Base-by-base conservation (phyloP, 2,797 vertebrate species). In the Acestrorhynchus altus region DNA sequence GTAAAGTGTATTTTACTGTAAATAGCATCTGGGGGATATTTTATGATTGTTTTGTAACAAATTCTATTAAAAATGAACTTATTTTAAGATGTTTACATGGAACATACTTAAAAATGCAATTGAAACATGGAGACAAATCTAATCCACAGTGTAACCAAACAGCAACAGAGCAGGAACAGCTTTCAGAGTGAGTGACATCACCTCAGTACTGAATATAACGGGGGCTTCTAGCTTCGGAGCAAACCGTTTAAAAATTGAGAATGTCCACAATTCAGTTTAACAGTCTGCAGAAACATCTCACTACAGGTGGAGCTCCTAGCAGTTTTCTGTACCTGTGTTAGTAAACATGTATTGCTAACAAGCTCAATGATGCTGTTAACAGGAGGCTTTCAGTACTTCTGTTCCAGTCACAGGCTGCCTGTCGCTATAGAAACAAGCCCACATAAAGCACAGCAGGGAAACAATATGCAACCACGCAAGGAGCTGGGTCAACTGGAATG, bases 1-100 rank as follows among this genome's bases (percentile, higher is more conserved):
- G 92, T 92, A 92, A 91, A 92, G 86, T 94, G 92, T 92, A 92
- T 91, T 90, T 90, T 88, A 92, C 88, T 94, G 92, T 94, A 94
- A 91, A 93, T 93, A 93, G 89, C 85, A 90, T 86, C 79, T 74
- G 80, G 85, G 87, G 89, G 74, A 91, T 83, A 83, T 91, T 93
- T 93, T 86, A 86, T 89, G 89, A 90, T 90, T 86, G 80, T 92
- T 93, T 92, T 94, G 84, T 92, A 92, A 92, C 85, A 87, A 87
- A 86, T 80, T 85, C 80, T 85, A 84, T 74, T 40, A 86, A 88
- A 88, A 87, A 85, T 82, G 77, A 83, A 83, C 72, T 86, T 87
- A 89, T 90, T 90, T 90, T 86, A 88, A 88, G 60, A 89, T 78
- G 86, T 90, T 90, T 88, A 87, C 85, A 39, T 63, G n/a, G 9